These are phyloP conservation scores for Vidua chalybeata DNA, from an alignment of 2,113 vertebrate genomes.

Conservation along the genomic window DNA sequence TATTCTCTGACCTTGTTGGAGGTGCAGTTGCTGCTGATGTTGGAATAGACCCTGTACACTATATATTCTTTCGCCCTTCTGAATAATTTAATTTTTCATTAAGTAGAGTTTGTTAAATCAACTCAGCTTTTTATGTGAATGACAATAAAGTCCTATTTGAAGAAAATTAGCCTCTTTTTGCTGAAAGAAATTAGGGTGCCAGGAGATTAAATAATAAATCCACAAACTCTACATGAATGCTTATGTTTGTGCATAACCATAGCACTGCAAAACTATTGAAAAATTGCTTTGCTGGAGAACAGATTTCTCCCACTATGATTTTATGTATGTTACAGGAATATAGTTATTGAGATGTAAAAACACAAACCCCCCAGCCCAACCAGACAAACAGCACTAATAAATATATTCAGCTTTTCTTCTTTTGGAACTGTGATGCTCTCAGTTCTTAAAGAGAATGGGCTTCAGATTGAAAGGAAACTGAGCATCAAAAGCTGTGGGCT, in stretches of 20 bases:
- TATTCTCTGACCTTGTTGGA: background rate
- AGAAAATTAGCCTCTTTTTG: conserved; percentile 1
- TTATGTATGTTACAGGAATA: background rate
- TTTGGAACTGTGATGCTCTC: background rate
- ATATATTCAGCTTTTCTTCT: background rate
- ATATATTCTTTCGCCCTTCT: background rate
- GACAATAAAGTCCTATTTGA: conserved; percentile 13
- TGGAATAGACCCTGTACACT: background rate
- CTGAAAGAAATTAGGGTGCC: background rate
- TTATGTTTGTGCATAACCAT: background rate
- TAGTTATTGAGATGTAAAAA: background rate
- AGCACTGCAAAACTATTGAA: background rate
- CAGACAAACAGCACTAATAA: background rate
- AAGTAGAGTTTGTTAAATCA: conserved; percentile 39
- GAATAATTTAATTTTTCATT: conserved; percentile 60
- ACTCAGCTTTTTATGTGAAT: background rate
- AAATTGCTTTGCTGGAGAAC: background rate
- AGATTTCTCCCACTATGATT: background rate
- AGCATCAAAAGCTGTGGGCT: background rate
- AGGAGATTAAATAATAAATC: conserved; percentile 6
- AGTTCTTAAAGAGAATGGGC: background rate
- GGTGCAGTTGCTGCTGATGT: background rate
- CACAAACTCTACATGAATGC: background rate
- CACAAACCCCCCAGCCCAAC: background rate
- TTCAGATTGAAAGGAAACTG: background rate